Evolutionary conservation across 2,797 vertebrate genomes (phyloP).

Genomic region (Galagoides demidoff): DNA sequence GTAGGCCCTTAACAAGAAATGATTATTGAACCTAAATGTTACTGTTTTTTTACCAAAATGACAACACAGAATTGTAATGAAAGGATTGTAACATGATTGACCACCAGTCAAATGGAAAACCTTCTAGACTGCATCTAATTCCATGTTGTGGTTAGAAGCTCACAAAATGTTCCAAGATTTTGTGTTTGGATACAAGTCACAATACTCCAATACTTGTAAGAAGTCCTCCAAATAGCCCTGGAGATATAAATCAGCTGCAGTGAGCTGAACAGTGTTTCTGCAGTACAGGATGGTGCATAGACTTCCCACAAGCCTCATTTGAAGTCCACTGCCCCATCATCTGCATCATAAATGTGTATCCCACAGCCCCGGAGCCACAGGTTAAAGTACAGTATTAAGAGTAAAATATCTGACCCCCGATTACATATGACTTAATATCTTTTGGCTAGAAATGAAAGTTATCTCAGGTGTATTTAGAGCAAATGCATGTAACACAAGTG

Average conservation of each 20-base stretch:
- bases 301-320: not conserved
- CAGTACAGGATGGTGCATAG: not conserved
- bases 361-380: not conserved
- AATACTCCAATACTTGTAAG: too few species aligned
- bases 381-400: not conserved
- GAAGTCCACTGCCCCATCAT: not conserved
- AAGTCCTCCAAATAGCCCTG: not conserved
- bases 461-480: not conserved
- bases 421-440: not conserved
- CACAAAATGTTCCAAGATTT: too few species aligned
- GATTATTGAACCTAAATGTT: not conserved
- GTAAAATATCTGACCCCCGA: not conserved
- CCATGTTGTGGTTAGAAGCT: not conserved
- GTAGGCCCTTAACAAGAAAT: not conserved
- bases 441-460: not conserved
- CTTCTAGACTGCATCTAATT: not conserved
- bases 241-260: not conserved
- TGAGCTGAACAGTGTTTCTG: not conserved
- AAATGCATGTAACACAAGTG: not conserved
- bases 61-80: not conserved
- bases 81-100: not conserved
- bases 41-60: slow-evolving; percentile 13
- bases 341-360: not conserved
- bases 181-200: too few species aligned
- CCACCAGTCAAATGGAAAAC: not conserved